A percentile compares a stretch with the other conserved stretches of the same genome.
phyloP scores from a whole-genome alignment of 2,113 vertebrate species.

The Penelope pileata region DNA sequence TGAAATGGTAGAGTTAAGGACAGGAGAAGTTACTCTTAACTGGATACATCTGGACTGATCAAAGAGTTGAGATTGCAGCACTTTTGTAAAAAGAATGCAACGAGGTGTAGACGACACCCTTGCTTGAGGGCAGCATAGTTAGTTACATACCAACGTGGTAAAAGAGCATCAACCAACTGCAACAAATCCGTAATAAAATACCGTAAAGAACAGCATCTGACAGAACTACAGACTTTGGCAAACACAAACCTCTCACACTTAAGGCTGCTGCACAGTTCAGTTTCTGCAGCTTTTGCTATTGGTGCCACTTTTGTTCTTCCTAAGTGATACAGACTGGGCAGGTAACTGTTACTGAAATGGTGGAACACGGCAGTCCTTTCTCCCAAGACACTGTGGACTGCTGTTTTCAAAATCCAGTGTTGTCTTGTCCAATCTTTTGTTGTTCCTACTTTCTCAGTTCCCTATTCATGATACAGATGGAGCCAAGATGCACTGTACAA shows the following conservation, averaged over 20 bases:
- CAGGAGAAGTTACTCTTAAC: neutral
- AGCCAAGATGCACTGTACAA: neutral
- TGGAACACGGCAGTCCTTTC: neutral
- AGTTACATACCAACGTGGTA: accelerated
- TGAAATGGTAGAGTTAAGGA: neutral
- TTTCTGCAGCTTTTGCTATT: neutral
- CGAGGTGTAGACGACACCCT: neutral
- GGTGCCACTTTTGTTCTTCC: neutral
- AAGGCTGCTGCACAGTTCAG: neutral
- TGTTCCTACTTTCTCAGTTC: neutral
- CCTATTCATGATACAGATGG: neutral
- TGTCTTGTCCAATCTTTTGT: neutral
- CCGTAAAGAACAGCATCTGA: neutral
- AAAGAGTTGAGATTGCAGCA: neutral
- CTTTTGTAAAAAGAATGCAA: neutral
- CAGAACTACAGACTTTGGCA: neutral
- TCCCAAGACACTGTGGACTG: neutral
- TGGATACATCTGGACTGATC: neutral
- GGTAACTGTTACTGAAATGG: neutral
- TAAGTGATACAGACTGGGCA: neutral
- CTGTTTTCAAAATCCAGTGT: neutral
- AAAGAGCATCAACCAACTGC: neutral
- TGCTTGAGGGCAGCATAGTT: neutral
- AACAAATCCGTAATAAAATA: too few relatives aligned
- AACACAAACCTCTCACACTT: neutral